Base-by-base conservation (phyloP, 2,797 vertebrate species). In the Geotrypetes seraphini region DNA sequence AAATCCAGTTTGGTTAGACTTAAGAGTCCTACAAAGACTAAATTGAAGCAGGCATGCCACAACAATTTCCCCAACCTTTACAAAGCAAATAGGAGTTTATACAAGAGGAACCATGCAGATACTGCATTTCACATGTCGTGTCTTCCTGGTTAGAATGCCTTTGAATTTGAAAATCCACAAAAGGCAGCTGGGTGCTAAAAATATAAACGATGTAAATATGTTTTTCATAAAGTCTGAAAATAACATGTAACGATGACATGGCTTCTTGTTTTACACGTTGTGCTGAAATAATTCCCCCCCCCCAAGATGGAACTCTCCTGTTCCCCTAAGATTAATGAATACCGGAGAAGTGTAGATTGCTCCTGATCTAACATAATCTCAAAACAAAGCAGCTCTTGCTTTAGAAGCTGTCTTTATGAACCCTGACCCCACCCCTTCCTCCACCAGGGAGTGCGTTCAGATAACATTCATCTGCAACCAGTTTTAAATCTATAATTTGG, bases 161-260 rank as follows among this genome's bases (percentile, higher is more conserved):
- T 68, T 67, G 47, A 62, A 53, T 62, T 67, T 47, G 57, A 59
- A 57, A 72, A 56, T 45, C 64, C 63, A 69, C n/a, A 42, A 72
- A n/a, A 55, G 34, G 50, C 4, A 28, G 40, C 19, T 34, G 36
- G 50, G 71, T 50, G 52, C 53, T 63, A 47, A 65, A 51, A 58
- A 66, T 38, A 49, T 31, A 57, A 36, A 37, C 20, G 62, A 45
- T 41, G 42, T 23, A 63, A 61, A 47, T 56, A 44, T 79, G 70
- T 67, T 78, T 77, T 68, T 64, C 71, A 66, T 73, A 50, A 71
- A 60, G 47, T 55, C 69, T 52, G 65, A 66, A 71, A 79, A 74
- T 64, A 74, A 64, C 50, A 60, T 53, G 49, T 50, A 66, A 56
- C 50, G 59, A 31, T 47, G 57, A 66, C 37, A 57, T 0, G 2